Percentiles rank a stretch among this genome's conserved stretches.
Evolutionary conservation across 1,140 invertebrate genomes (phyloP).

Genomic region (Drosophila elegans): DNA sequence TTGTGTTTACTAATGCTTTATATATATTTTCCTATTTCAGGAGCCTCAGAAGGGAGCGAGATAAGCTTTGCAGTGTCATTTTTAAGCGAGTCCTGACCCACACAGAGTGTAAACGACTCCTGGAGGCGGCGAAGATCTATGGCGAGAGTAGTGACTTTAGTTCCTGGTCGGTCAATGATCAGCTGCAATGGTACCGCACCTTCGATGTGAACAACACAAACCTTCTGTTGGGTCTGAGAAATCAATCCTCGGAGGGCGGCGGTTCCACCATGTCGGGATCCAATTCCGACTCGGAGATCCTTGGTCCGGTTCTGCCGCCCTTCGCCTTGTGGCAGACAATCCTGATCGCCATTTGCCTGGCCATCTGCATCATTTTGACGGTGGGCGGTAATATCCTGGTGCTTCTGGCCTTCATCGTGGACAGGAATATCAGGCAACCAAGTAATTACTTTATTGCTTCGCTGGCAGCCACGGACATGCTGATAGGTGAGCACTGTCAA

Average conservation of each 20-base stretch:
- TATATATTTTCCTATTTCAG: constrained; percentile 80
- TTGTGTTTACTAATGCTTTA: too few relatives aligned
- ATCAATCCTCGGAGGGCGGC: constrained; percentile 16
- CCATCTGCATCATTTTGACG: constrained; percentile 95
- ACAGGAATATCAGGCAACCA: constrained; percentile 98
- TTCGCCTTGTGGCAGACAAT: constrained; percentile 96
- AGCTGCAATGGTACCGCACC: constrained; percentile 67
- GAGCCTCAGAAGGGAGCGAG: constrained; percentile 88
- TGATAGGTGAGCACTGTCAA: constrained; percentile 92
- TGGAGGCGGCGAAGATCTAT: constrained; percentile 83
- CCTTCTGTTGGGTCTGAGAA: constrained; percentile 35
- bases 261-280: constrained; percentile 40
- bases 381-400: constrained; percentile 98
- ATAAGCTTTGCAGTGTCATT: constrained; percentile 88
- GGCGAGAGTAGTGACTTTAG: constrained; percentile 76
- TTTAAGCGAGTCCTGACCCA: constrained; percentile 87
- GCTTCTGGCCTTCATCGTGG: constrained; percentile 97
- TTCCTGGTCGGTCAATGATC: constrained; percentile 71
- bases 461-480: constrained; percentile 98
- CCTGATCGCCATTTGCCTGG: constrained; percentile 95
- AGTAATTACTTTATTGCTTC: constrained; percentile 99
- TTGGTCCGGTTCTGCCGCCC: constrained; percentile 90
- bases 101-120: constrained; percentile 87
- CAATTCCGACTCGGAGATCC: constrained; percentile 59
- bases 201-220: constrained; percentile 66